phyloP scores from a whole-genome alignment of 2,888 invertebrate genomes.

The Balanococcus diminutus region DNA sequence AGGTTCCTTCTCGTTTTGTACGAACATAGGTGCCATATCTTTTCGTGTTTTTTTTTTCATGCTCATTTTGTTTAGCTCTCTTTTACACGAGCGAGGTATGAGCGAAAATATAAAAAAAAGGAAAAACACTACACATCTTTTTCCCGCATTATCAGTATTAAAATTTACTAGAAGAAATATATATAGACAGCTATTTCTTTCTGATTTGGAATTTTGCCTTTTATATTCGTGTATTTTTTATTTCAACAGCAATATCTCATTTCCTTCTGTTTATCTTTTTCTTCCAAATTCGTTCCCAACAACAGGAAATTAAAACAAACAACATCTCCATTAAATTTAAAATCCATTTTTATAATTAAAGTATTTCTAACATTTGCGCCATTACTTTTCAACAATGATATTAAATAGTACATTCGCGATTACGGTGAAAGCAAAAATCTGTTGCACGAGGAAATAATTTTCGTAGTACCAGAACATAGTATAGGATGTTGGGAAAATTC shows the following conservation, averaged over 20 bases:
- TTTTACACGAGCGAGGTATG: conserved; percentile 11
- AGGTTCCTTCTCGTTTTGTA: not conserved
- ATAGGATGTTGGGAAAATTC: not conserved
- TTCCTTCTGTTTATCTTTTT: conserved; percentile 37
- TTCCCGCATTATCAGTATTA: conserved; percentile 25
- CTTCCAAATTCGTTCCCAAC: conserved; percentile 35
- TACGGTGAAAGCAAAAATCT: not conserved
- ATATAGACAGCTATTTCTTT: not conserved
- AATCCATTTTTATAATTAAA: conserved; percentile 33
- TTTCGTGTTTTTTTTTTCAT: not conserved
- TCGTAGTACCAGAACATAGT: not conserved
- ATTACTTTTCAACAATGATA: not conserved
- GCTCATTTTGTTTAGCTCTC: not conserved
- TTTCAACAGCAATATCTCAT: conserved; percentile 34
- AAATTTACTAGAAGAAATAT: conserved; percentile 33
- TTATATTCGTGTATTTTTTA: conserved; percentile 35
- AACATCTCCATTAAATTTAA: conserved; percentile 31
- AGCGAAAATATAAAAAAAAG: not conserved
- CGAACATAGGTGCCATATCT: conserved; percentile 23
- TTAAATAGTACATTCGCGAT: not conserved
- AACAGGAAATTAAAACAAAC: conserved; percentile 39
- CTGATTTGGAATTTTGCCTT: conserved; percentile 37
- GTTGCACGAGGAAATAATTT: not conserved
- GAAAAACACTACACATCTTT: conserved; percentile 10
- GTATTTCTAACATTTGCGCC: not conserved